Conservation (phyloP, 2,888 invertebrate species). For the Kuschelorhynchus macadamiae region DNA sequence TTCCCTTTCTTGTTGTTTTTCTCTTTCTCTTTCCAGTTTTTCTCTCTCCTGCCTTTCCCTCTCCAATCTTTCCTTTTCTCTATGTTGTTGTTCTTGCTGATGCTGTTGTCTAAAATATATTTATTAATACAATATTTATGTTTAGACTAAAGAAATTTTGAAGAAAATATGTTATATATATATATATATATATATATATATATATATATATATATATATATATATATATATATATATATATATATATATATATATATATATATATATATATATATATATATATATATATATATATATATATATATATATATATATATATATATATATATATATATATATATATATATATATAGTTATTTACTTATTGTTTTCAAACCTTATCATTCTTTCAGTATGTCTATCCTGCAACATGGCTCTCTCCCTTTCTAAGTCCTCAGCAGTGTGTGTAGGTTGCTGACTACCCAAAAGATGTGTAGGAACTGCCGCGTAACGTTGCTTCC, state of each 20-base stretch:
- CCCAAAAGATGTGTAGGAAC: constrained; percentile 71
- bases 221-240: no score
- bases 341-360: no score
- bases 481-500: constrained; percentile 71
- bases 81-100: constrained; percentile 76
- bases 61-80: constrained; percentile 68
- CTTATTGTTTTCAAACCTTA: constrained; percentile 71
- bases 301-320: no score
- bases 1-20: constrained; percentile 67
- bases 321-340: no score
- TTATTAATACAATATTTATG: not conserved
- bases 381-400: constrained; percentile 76
- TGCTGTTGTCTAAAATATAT: constrained; percentile 70
- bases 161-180: no score
- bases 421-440: constrained; percentile 70
- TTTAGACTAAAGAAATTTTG: not conserved
- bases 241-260: no score
- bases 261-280: no score
- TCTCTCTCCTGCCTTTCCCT: constrained; percentile 63
- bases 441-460: constrained; percentile 59
- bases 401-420: constrained; percentile 72
- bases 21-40: constrained; percentile 67
- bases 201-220: no score
- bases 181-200: no score
- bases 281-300: no score